Conservation (phyloP, 2,888 invertebrate genomes). For the Rutpela maculata region DNA sequence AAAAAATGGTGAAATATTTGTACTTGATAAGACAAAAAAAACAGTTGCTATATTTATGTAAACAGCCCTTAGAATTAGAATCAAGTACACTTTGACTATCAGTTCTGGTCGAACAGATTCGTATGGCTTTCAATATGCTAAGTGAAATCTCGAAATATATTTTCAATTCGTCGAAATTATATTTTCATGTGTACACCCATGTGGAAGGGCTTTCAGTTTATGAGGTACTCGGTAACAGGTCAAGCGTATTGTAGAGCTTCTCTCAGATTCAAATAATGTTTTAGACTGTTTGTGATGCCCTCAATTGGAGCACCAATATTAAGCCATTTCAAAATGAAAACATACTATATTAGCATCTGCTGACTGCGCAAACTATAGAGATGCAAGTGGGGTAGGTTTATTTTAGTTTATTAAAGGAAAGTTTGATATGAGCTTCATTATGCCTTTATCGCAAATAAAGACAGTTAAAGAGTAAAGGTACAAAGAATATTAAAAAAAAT, state of each 20-base stretch:
- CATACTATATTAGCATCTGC: conserved; percentile 15
- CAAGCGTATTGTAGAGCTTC: conserved; percentile 64
- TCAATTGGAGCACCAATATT: conserved; percentile 34
- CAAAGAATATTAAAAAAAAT: neutral
- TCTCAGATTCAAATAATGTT: conserved; percentile 64
- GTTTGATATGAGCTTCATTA: neutral
- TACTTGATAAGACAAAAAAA: too few species aligned
- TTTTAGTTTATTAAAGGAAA: conserved; percentile 1
- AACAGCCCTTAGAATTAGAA: too few species aligned
- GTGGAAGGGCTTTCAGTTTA: conserved; percentile 48
- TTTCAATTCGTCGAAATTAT: conserved; percentile 23
- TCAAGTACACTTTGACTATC: too few species aligned
- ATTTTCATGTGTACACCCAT: conserved; percentile 27
- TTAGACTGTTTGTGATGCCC: conserved; percentile 42
- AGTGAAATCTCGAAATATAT: neutral
- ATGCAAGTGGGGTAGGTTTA: neutral
- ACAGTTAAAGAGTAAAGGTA: neutral
- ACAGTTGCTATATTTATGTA: too few species aligned
- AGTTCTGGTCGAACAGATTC: neutral
- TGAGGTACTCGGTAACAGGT: conserved; percentile 58
- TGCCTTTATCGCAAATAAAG: neutral
- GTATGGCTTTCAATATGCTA: neutral
- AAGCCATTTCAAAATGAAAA: conserved; percentile 34
- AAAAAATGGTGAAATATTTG: too few species aligned
- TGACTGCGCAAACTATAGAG: conserved; percentile 7